Evolutionary conservation across 2,888 invertebrate species (phyloP), one percentile per base, ranked within the genome.

Genomic region (Agrotis exclamationis): DNA sequence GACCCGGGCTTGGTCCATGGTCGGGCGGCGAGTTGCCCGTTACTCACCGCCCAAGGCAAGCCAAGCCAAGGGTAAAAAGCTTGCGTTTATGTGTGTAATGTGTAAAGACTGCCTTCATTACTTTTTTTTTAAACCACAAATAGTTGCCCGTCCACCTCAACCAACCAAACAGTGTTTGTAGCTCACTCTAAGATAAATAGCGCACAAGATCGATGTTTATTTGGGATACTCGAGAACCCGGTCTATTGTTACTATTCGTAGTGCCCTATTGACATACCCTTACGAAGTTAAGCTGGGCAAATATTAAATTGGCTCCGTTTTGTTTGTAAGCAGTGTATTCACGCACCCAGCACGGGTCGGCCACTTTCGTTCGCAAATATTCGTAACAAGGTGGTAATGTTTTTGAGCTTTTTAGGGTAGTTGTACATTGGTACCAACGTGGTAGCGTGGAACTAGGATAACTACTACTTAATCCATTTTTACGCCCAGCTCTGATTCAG

Each of bases 151-250:
- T 86, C 73, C 80, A 64, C 71, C 47, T 7, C 11, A 1, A 59
- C 33, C 63, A 68, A 75, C 81, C 85, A 86, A 87, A 86, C 85
- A 81, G 80, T 89, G 87, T 92, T 91, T 88, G 89, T 86, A 86
- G 85, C 86, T 83, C 72, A 85, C 84, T 85, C 87, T 85, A 91
- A 92, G 90, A 92, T 91, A 93, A 93, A 93, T 90, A 93, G 86
- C 85, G 82, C 73, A 86, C 87, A 88, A 92, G 92, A 93, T 92
- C 89, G 88, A 91, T 94, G 94, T 94, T 94, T 94, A 90, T 92
- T 92, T 85, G 91, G 92, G 92, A 90, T 89, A 92, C 90, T 90
- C 85, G 87, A 86, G 85, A 80, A 73, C 82, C 85, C 86, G 82
- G 86, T 86, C 87, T 86, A 90, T 91, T 92, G 91, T 91, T 88